These are phyloP conservation scores for Chironomus tentans DNA, from an alignment of 2,888 invertebrate species.

Conservation along the genomic window DNA sequence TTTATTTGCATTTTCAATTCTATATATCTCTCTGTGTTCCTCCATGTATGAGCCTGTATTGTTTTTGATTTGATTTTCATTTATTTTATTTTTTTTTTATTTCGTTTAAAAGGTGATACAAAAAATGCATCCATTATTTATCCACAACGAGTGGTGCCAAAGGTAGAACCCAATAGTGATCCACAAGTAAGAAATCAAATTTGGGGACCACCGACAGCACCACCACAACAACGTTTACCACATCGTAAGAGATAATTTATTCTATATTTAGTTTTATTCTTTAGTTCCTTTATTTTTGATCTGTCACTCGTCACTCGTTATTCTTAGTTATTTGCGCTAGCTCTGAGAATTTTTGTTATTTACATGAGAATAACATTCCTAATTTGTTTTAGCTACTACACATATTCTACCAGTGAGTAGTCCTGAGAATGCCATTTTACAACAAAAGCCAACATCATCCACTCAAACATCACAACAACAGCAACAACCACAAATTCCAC, in stretches of 20 bases:
- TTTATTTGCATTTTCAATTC: slow-evolving; percentile 30
- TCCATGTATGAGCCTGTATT: background rate
- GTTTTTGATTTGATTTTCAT: background rate
- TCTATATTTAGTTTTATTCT: background rate
- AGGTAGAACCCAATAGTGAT: slow-evolving; percentile 38
- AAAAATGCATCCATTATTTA: slow-evolving; percentile 10
- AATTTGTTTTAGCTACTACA: slow-evolving; percentile 34
- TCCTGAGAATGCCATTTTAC: slow-evolving; percentile 32
- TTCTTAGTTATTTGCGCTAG: background rate
- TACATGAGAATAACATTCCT: background rate
- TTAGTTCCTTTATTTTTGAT: too few relatives aligned
- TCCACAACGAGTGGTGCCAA: slow-evolving; percentile 38
- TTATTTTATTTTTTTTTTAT: background rate
- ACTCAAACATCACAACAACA: slow-evolving; percentile 25
- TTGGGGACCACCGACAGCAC: slow-evolving; percentile 34
- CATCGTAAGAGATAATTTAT: slow-evolving; percentile 36
- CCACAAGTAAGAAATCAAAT: slow-evolving; percentile 32
- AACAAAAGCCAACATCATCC: slow-evolving; percentile 28
- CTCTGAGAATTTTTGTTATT: background rate
- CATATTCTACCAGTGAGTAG: slow-evolving; percentile 40
- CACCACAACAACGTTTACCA: slow-evolving; percentile 39
- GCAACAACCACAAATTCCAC: slow-evolving; percentile 30
- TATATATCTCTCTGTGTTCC: background rate
- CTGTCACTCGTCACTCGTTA: background rate
- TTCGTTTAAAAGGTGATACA: background rate